These are phyloP conservation scores for Folsomia candida DNA, from an alignment of 2,888 invertebrate genomes.

Conservation along the genomic window DNA sequence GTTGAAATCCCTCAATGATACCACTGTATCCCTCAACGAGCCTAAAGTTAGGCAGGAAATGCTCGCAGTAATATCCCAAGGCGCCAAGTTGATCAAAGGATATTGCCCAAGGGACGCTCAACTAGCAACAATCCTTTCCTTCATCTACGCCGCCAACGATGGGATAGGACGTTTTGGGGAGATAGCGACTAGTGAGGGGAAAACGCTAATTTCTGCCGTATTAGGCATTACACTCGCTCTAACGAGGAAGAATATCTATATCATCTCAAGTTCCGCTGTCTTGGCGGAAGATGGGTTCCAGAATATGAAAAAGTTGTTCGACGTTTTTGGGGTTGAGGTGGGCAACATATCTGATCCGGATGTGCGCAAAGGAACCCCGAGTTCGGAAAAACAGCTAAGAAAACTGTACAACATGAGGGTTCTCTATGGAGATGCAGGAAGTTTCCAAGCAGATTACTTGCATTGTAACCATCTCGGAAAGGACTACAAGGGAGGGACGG, in stretches of 20 bases:
- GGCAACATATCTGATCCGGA: neutral
- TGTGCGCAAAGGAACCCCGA: neutral
- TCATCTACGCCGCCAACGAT: neutral
- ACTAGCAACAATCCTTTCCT: neutral
- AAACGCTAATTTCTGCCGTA: neutral
- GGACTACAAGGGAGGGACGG: neutral
- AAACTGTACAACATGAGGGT: neutral
- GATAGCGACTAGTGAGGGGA: slow-evolving; percentile 11
- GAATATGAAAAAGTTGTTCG: neutral
- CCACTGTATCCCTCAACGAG: too few relatives aligned
- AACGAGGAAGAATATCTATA: neutral
- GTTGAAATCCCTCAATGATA: neutral
- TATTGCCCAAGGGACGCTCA: neutral
- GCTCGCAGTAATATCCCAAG: neutral
- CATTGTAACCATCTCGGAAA: neutral
- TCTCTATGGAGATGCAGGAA: slow-evolving; percentile 1
- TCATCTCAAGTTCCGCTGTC: slow-evolving; percentile 5
- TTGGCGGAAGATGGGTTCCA: neutral
- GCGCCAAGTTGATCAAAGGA: neutral
- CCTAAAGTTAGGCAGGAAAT: too few relatives aligned
- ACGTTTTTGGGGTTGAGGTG: neutral
- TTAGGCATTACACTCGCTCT: neutral
- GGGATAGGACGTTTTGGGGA: neutral
- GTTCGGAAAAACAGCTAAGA: neutral
- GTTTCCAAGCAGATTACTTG: neutral